A percentile compares a stretch with the other conserved stretches of the same genome.
phyloP scores from a whole-genome alignment of 2,113 vertebrate genomes.

The Percopsis transmontana region DNA sequence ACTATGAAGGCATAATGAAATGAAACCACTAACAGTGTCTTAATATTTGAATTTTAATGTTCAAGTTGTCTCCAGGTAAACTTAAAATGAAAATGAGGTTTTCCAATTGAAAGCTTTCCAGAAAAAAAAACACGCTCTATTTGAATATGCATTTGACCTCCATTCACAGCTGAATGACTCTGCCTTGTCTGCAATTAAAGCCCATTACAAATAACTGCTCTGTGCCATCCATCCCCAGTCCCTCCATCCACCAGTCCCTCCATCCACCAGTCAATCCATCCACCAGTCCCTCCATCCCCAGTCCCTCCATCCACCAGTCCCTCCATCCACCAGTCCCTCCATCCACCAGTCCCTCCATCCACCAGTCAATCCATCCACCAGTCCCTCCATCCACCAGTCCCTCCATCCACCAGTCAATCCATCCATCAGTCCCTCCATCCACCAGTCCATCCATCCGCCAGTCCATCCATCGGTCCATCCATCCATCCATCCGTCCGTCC shows the following conservation, averaged over 20 bases:
- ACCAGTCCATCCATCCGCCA: background rate
- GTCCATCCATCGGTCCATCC: background rate
- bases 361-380: background rate
- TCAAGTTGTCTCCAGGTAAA: no score
- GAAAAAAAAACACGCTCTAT: no score
- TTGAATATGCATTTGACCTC: no score
- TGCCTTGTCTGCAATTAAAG: no score
- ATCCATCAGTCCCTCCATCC: conserved; percentile 3
- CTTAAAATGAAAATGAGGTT: no score
- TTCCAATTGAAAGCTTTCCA: no score
- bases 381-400: conserved; percentile 23
- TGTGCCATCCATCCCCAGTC: conserved; percentile 1
- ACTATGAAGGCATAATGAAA: no score
- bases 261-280: background rate
- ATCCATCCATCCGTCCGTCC: conserved; percentile 17
- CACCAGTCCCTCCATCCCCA: conserved; percentile 12
- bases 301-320: conserved; percentile 9
- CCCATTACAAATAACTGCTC: no score
- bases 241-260: conserved; percentile 21
- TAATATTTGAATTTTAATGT: no score
- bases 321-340: conserved; percentile 12
- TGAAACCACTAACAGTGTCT: no score
- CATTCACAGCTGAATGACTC: no score
- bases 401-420: no score
- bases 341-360: conserved; percentile 10